Percentiles rank a stretch among this genome's conserved stretches.
These are phyloP conservation scores for Andrena chrysosceles DNA, from an alignment of 2,888 invertebrate genomes.

Conservation along the genomic window DNA sequence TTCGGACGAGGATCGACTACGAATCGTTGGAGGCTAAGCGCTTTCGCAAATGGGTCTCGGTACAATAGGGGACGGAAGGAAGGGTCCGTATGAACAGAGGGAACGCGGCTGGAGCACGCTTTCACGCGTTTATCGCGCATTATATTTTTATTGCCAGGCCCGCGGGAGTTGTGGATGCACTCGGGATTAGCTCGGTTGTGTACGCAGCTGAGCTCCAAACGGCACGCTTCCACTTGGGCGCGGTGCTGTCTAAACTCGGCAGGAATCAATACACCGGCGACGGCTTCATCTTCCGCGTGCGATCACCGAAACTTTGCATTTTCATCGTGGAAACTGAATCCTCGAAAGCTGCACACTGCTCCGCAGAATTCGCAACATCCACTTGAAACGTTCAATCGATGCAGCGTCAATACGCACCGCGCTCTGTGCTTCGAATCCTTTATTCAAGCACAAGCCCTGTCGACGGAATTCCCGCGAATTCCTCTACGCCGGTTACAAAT, in stretches of 20 bases:
- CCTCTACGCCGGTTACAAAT: conserved; percentile 17
- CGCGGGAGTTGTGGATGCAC: conserved; percentile 60
- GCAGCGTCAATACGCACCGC: neutral
- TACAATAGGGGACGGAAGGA: conserved; percentile 53
- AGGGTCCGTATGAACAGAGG: conserved; percentile 41
- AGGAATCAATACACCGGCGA: conserved; percentile 53
- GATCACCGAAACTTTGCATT: conserved; percentile 6
- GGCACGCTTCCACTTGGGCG: conserved; percentile 36
- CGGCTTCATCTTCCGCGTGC: conserved; percentile 25
- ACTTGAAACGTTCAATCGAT: conserved; percentile 38
- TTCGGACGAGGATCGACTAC: conserved; percentile 55
- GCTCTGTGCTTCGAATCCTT: conserved; percentile 1
- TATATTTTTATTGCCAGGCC: conserved; percentile 76
- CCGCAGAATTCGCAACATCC: neutral
- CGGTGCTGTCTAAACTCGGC: conserved; percentile 53
- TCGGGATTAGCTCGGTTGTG: conserved; percentile 75
- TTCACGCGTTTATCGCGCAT: conserved; percentile 76
- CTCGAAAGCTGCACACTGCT: conserved; percentile 7
- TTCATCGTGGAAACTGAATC: neutral
- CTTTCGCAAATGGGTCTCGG: conserved; percentile 67
- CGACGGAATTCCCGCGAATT: conserved; percentile 14
- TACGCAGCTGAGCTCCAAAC: conserved; percentile 74
- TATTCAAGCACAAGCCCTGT: conserved; percentile 28
- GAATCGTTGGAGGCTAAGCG: conserved; percentile 62
- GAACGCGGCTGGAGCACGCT: conserved; percentile 56